A percentile compares a stretch with the other conserved stretches of the same genome.
phyloP scores from a whole-genome alignment of 2,888 invertebrate species.

The Bembecia ichneumoniformis region DNA sequence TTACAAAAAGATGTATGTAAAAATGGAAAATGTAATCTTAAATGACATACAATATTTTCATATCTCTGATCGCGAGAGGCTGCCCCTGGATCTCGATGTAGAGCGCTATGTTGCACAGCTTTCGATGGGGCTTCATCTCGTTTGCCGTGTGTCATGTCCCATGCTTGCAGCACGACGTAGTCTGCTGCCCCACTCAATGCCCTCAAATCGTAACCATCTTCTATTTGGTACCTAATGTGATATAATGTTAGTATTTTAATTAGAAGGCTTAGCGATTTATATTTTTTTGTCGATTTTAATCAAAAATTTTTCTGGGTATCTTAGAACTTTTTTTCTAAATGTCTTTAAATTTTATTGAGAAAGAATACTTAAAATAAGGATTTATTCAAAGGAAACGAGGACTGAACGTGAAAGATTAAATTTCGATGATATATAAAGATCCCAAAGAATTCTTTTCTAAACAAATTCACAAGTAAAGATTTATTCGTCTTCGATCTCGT shows the following conservation, averaged over 20 bases:
- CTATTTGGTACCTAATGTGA: slow-evolving; percentile 62
- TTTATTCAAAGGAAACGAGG: background rate
- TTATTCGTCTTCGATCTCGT: too few relatives aligned
- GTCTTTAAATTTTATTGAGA: background rate
- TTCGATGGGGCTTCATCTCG: slow-evolving; percentile 54
- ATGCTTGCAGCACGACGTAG: slow-evolving; percentile 79
- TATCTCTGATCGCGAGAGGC: slow-evolving; percentile 52
- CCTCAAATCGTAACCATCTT: slow-evolving; percentile 76
- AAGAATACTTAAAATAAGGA: background rate
- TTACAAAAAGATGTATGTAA: background rate
- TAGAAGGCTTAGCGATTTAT: background rate
- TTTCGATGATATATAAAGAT: too few relatives aligned
- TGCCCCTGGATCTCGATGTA: slow-evolving; percentile 62
- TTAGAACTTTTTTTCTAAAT: too few relatives aligned
- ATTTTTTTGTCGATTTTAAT: background rate
- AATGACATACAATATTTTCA: slow-evolving; percentile 50
- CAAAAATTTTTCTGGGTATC: too few relatives aligned
- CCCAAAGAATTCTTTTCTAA: too few relatives aligned
- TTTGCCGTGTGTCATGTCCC: slow-evolving; percentile 66
- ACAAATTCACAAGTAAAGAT: too few relatives aligned
- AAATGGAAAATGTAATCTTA: background rate
- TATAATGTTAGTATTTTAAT: slow-evolving; percentile 7
- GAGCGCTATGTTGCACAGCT: slow-evolving; percentile 61
- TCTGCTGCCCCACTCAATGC: slow-evolving; percentile 75
- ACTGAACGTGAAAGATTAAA: too few relatives aligned